These are phyloP conservation scores for Caenorhabditis sp. DNA, from an alignment of 2,888 invertebrate species.

Conservation along the genomic window DNA sequence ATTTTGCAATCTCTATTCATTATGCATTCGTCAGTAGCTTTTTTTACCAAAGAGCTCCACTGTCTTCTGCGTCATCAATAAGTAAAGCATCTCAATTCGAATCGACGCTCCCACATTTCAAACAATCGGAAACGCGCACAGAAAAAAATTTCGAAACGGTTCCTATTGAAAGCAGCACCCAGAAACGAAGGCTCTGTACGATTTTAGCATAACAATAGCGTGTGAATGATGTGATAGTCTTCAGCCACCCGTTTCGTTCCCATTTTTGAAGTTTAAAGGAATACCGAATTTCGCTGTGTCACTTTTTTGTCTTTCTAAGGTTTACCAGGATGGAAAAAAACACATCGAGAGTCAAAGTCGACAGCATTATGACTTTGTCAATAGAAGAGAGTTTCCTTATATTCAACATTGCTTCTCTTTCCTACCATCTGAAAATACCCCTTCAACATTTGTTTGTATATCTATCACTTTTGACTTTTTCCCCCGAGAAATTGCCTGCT, in stretches of 20 bases:
- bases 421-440: constrained; percentile 55
- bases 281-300: neutral
- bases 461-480: constrained; percentile 54
- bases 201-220: constrained; percentile 59
- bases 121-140: constrained; percentile 34
- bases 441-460: constrained; percentile 49
- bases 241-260: constrained; percentile 9
- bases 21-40: neutral
- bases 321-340: neutral
- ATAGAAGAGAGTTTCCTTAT: constrained; percentile 30
- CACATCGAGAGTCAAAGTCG: neutral
- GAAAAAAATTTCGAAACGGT: constrained; percentile 18
- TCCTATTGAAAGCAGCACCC: constrained; percentile 33
- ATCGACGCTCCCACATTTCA: constrained; percentile 4
- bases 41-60: constrained; percentile 24
- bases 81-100: constrained; percentile 14
- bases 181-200: constrained; percentile 31
- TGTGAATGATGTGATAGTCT: constrained; percentile 47
- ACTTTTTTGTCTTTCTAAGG: constrained; percentile 1
- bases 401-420: constrained; percentile 33
- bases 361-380: constrained; percentile 45
- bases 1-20: neutral
- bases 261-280: neutral
- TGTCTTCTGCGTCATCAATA: constrained; percentile 40
- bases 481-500: constrained; percentile 52